These are phyloP conservation scores for Drosophila nebulosa DNA, from an alignment of 1,140 invertebrate genomes.

Conservation along the genomic window DNA sequence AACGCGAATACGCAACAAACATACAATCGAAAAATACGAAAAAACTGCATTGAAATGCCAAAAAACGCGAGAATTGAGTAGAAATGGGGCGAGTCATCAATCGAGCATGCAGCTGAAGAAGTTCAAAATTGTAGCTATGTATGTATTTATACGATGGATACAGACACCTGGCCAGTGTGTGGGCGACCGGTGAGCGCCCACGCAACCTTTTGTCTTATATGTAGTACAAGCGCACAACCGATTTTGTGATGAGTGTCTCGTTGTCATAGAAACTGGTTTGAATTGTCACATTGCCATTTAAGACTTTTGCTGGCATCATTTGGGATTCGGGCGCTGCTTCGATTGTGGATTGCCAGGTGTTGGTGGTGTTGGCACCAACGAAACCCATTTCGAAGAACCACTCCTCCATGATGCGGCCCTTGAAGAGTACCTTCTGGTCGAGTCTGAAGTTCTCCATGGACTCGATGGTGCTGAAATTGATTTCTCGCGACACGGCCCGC, in stretches of 20 bases:
- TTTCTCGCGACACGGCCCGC: constrained; percentile 96
- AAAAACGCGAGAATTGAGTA: constrained; percentile 10
- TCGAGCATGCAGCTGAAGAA: constrained; percentile 14
- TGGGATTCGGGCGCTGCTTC: constrained; percentile 99
- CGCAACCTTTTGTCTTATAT: constrained; percentile 85
- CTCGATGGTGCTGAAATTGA: constrained; percentile 98
- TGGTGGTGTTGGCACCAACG: constrained; percentile 99
- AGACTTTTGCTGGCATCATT: constrained; percentile 99
- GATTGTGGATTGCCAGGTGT: constrained; percentile 99
- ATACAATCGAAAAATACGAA: constrained; percentile 23
- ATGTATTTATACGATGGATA: constrained; percentile 11
- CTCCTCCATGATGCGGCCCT: constrained; percentile 93
- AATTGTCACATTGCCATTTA: constrained; percentile 99
- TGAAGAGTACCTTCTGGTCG: constrained; percentile 94
- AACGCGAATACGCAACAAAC: constrained; percentile 51
- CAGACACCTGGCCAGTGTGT: constrained; percentile 28
- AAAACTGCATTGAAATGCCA: constrained; percentile 70
- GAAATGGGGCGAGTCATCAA: not conserved
- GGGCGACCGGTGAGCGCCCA: constrained; percentile 15
- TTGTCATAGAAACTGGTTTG: constrained; percentile 99
- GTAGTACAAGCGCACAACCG: constrained; percentile 97
- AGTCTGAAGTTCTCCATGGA: constrained; percentile 98
- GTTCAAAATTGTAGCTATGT: not conserved
- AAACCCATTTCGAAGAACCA: constrained; percentile 99
- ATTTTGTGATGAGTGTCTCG: constrained; percentile 96